phyloP scores from a whole-genome alignment of 2,888 invertebrate genomes.

The Linnaemya vulpina region DNA sequence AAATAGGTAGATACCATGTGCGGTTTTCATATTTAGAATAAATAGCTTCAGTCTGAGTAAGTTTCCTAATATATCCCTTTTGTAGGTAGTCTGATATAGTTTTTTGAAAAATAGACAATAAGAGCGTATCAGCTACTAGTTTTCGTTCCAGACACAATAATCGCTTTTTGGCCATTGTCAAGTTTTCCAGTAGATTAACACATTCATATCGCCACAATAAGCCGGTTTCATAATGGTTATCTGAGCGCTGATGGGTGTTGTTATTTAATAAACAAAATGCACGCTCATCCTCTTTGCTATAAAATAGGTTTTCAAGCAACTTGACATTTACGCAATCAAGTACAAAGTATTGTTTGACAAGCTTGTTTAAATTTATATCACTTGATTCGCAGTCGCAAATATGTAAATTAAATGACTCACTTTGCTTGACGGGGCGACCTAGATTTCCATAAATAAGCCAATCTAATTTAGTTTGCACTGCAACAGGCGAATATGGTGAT shows the following conservation, averaged over 20 bases:
- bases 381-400: slow-evolving; percentile 26
- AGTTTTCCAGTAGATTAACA: slow-evolving; percentile 14
- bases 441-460: slow-evolving; percentile 21
- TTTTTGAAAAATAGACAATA: slow-evolving; percentile 1
- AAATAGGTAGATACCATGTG: background rate
- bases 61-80: slow-evolving; percentile 1
- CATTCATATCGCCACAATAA: background rate
- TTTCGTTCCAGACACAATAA: slow-evolving; percentile 21
- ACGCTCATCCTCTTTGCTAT: slow-evolving; percentile 19
- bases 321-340: slow-evolving; percentile 3
- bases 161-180: slow-evolving; percentile 30
- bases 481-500: slow-evolving; percentile 8
- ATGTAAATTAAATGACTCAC: slow-evolving; percentile 16
- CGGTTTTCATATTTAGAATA: background rate
- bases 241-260: slow-evolving; percentile 4
- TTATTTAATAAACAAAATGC: slow-evolving; percentile 3
- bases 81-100: background rate
- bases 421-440: background rate
- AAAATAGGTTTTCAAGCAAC: background rate
- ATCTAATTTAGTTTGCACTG: slow-evolving; percentile 23
- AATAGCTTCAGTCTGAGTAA: background rate
- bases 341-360: slow-evolving; percentile 21
- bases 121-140: background rate
- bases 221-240: slow-evolving; percentile 16
- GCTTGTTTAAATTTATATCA: slow-evolving; percentile 27